A percentile compares a stretch with the other conserved stretches of the same genome.
phyloP scores from a whole-genome alignment of 2,113 vertebrate species.

The Sinocyclocheilus maitianheensis region DNA sequence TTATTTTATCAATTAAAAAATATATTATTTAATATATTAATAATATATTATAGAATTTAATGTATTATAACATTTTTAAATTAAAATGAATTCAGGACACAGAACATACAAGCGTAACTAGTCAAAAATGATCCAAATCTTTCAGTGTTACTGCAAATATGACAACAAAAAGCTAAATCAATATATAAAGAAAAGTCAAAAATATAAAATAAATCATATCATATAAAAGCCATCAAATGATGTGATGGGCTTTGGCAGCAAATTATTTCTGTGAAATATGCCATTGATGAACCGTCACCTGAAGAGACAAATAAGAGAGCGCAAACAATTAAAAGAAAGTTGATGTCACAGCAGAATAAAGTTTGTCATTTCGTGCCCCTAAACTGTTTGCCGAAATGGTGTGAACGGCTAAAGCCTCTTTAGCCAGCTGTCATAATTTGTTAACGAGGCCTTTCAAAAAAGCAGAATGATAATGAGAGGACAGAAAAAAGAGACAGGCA shows the following conservation, averaged over 20 bases:
- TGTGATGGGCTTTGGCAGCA: slow-evolving; percentile 47
- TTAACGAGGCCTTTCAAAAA: slow-evolving; percentile 79
- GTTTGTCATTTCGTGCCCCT: slow-evolving; percentile 54
- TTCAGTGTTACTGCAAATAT: background rate
- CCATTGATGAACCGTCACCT: slow-evolving; percentile 43
- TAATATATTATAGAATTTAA: background rate
- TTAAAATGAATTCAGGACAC: background rate
- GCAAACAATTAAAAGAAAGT: slow-evolving; percentile 33
- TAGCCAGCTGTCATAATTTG: slow-evolving; percentile 84
- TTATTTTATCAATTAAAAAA: too few species aligned
- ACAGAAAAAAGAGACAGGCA: slow-evolving; percentile 49
- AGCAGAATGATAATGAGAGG: slow-evolving; percentile 67
- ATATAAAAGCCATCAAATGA: slow-evolving; percentile 41
- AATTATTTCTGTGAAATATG: slow-evolving; percentile 29
- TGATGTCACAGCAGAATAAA: slow-evolving; percentile 49
- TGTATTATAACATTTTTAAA: background rate
- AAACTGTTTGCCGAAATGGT: slow-evolving; percentile 74
- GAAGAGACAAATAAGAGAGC: slow-evolving; percentile 34
- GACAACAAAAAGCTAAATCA: background rate
- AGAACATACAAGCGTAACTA: background rate
- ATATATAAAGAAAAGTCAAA: background rate
- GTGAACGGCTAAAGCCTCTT: slow-evolving; percentile 74
- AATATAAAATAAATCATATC: background rate
- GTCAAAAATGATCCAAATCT: background rate
- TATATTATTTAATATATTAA: background rate